Base-by-base conservation (phyloP, 2,888 invertebrate species). In the Agrochola litura region DNA sequence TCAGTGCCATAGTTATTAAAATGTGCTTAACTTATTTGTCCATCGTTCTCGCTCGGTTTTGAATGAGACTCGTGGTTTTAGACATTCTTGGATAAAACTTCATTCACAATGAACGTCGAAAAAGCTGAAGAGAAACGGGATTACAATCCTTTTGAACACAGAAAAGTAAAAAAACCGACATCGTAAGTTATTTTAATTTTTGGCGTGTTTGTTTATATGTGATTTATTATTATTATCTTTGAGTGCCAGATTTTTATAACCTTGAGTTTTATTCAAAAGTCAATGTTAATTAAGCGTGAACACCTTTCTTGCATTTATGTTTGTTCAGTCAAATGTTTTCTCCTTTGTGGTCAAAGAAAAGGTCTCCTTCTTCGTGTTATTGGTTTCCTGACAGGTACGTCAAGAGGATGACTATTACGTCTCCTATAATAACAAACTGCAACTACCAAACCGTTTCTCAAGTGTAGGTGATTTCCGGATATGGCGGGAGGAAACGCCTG, bases 61-160 rank as follows among this genome's bases (percentile, higher is more conserved):
- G 58, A 74, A 43, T 25, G 30, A 76, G 37, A 16, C 43, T 73
- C 58, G 14, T 69, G 66, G 63, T 76, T 74, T 77, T 52, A 73
- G 49, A 83, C 87, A 89, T 74, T 86, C 60, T 78, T 79, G 67
- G 46, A 78, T 77, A 63, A 65, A 82, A 74, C 74, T 75, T 78
- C 58, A 68, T 63, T 71, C 81, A 90, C 63, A 56, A 93, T 92
- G 92, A 89, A 88, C 78, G 89, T 80, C 61, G 89, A 87, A 46
- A 89, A 89, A 74, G 86, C 81, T 66, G 86, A 86, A 69, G 88
- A 84, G 54, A 90, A 86, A 72, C 88, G 90, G 71, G 91, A 93
- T 60, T 97, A 97, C 73, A 90, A 97, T 86, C 97, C 97, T 0
- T 96, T 94, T 75, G 95, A 95, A 78, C 95, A 97, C 83, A 93